Percentiles rank a stretch among this genome's conserved stretches.
These are phyloP conservation scores for Margarornis squamiger DNA, from an alignment of 2,797 vertebrate genomes.

Conservation along the genomic window DNA sequence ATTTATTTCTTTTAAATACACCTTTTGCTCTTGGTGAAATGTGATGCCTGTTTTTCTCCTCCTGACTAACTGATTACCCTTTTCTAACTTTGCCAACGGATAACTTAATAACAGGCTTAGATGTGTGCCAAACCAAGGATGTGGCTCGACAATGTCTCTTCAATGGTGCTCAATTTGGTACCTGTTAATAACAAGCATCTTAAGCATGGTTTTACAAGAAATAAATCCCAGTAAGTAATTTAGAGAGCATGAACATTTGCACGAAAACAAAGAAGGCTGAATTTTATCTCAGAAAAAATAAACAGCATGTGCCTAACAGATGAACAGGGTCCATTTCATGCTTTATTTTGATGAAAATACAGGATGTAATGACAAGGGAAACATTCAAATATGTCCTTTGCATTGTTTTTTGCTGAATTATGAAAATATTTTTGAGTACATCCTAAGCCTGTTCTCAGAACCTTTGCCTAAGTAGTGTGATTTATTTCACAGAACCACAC, in stretches of 20 bases:
- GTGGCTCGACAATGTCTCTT: background rate
- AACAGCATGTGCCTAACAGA: background rate
- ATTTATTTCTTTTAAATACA: background rate
- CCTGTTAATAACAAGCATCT: background rate
- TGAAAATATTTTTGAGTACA: background rate
- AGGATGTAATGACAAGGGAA: background rate
- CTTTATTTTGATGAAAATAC: background rate
- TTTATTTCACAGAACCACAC: accelerated
- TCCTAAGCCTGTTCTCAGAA: background rate
- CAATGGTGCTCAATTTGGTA: background rate
- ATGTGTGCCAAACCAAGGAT: background rate
- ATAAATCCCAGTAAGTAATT: background rate
- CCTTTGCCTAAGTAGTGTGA: background rate
- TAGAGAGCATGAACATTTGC: background rate
- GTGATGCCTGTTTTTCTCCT: background rate
- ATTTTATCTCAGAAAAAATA: background rate
- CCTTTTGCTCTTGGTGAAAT: background rate
- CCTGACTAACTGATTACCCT: background rate
- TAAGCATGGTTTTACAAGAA: background rate
- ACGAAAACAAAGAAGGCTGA: background rate
- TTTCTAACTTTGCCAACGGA: conserved; percentile 19
- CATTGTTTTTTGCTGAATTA: background rate
- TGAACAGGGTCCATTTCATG: background rate
- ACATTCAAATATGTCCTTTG: background rate
- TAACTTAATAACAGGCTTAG: background rate